phyloP scores from a whole-genome alignment of 2,113 vertebrate genomes.

The Cheirogaleus medius region DNA sequence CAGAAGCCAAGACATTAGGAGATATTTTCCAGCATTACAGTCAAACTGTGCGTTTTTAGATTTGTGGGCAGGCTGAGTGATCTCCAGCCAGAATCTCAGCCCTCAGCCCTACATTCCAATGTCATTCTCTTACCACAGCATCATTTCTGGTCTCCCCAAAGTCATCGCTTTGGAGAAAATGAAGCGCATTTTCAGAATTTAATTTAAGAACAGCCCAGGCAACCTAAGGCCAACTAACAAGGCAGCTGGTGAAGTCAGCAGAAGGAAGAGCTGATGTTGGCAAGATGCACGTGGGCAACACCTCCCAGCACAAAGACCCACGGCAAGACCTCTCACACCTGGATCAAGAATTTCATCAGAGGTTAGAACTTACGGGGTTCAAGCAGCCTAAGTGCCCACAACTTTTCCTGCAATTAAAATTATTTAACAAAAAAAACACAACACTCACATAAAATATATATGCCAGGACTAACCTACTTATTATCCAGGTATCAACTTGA shows the following conservation, averaged over 20 bases:
- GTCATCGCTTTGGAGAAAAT: slow-evolving; percentile 61
- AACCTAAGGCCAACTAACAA: slow-evolving; percentile 53
- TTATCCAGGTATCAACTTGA: background rate
- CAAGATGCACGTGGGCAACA: background rate
- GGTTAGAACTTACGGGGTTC: background rate
- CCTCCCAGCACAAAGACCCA: background rate
- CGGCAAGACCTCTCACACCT: background rate
- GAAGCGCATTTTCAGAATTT: slow-evolving; percentile 70
- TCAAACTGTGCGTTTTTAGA: slow-evolving; percentile 76
- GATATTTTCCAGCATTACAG: slow-evolving; percentile 78
- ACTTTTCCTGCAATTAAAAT: background rate
- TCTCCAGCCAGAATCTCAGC: slow-evolving; percentile 75
- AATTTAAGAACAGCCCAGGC: slow-evolving; percentile 62
- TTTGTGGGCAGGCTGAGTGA: slow-evolving; percentile 81
- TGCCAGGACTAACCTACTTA: background rate
- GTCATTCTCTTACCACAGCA: slow-evolving; percentile 67
- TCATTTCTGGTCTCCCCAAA: slow-evolving; percentile 60
- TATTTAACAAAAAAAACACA: background rate
- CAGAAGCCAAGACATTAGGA: slow-evolving; percentile 74
- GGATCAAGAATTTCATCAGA: background rate
- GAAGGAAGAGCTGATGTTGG: background rate
- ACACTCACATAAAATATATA: background rate
- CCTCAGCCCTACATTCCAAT: slow-evolving; percentile 61
- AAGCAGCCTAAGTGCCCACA: background rate
- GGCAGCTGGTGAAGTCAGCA: slow-evolving; percentile 13